Conservation (phyloP, 2,113 vertebrate species). For the Oncorhynchus keta region DNA sequence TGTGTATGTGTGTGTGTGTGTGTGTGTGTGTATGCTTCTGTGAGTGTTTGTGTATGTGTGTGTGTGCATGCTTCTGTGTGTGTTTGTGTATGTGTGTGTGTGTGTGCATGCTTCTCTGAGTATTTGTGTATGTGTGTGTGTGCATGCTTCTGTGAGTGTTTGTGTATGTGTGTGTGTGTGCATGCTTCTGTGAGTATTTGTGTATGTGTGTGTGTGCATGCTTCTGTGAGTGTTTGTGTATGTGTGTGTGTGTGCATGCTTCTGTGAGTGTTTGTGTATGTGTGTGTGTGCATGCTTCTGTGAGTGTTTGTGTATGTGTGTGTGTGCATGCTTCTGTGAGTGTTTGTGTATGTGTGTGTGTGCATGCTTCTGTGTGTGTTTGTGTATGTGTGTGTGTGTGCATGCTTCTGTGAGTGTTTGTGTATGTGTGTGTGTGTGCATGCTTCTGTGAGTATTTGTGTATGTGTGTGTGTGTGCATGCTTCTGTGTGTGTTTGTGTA, state of each 20-base stretch:
- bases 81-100: not conserved
- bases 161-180: constrained; percentile 29
- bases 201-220: constrained; percentile 24
- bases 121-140: no score
- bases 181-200: no score
- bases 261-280: constrained; percentile 31
- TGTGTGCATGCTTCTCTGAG: constrained; percentile 21
- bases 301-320: not conserved
- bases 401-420: not conserved
- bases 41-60: no score
- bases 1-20: not conserved
- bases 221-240: not conserved
- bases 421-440: constrained; percentile 28
- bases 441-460: no score
- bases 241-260: constrained; percentile 24
- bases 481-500: no score
- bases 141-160: not conserved
- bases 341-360: not conserved
- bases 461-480: constrained; percentile 28
- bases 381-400: no score
- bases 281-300: no score
- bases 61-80: no score
- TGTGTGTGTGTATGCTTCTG: constrained; percentile 24
- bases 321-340: constrained; percentile 23
- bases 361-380: constrained; percentile 18